A percentile compares a stretch with the other conserved stretches of the same genome.
Evolutionary conservation across 2,797 vertebrate genomes (phyloP).

Genomic region (Esox masquinongy): DNA sequence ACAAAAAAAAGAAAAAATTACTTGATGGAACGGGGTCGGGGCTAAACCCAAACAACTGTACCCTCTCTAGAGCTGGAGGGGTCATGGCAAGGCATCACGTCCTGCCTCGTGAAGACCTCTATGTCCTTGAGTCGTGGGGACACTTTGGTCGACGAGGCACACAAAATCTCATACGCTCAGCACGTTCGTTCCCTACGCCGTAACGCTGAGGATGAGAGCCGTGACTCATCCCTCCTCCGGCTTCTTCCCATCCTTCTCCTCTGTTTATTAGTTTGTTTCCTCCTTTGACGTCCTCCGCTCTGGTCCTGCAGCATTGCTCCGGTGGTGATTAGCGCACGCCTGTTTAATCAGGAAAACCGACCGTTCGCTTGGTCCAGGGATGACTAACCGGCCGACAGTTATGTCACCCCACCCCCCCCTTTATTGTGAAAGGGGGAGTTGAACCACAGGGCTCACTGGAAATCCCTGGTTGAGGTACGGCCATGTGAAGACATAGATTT

Average conservation of each 20-base stretch:
- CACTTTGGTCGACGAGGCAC: too few relatives aligned
- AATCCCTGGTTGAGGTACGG: neutral
- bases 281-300: constrained; percentile 45
- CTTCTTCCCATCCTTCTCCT: too few relatives aligned
- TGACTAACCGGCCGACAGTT: constrained; percentile 58
- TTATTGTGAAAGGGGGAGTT: constrained; percentile 37
- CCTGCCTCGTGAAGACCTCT: constrained; percentile 21
- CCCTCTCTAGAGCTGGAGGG: neutral
- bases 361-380: constrained; percentile 46
- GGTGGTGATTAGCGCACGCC: constrained; percentile 62
- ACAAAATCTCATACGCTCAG: too few relatives aligned
- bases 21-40: neutral
- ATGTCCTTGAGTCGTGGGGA: neutral
- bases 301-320: constrained; percentile 51
- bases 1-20: too few relatives aligned
- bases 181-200: too few relatives aligned
- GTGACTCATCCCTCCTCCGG: too few relatives aligned
- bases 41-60: neutral
- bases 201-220: too few relatives aligned
- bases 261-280: constrained; percentile 32
- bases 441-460: too few relatives aligned
- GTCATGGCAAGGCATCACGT: neutral
- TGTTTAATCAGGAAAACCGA: constrained; percentile 64
- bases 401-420: constrained; percentile 41
- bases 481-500: neutral